Percentiles rank a stretch among this genome's conserved stretches.
Conservation (phyloP, 2,888 invertebrate genomes). For the Agrotis ipsilon region DNA sequence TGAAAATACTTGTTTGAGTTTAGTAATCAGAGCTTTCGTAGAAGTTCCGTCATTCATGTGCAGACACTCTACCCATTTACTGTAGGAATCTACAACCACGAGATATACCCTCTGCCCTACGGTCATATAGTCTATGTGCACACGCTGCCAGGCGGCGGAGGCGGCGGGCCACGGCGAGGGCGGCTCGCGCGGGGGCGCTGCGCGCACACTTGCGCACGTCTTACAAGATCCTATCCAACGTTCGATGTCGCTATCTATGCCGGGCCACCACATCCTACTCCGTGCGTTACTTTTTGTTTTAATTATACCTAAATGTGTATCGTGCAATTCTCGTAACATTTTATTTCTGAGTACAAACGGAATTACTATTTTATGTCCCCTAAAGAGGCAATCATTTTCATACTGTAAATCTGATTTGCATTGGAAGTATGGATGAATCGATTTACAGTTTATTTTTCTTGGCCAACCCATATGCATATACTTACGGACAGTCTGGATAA, state of each 20-base stretch:
- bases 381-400: neutral
- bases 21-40: neutral
- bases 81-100: slow-evolving; percentile 7
- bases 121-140: slow-evolving; percentile 23
- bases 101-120: slow-evolving; percentile 15
- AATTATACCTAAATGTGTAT: slow-evolving; percentile 16
- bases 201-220: neutral
- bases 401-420: too few relatives aligned
- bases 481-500: neutral
- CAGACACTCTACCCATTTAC: slow-evolving; percentile 23
- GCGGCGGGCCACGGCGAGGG: slow-evolving; percentile 20
- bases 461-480: neutral
- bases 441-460: neutral
- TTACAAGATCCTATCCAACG: slow-evolving; percentile 1
- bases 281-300: slow-evolving; percentile 29
- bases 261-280: slow-evolving; percentile 14
- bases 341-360: neutral
- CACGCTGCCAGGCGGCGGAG: slow-evolving; percentile 14
- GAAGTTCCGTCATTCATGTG: slow-evolving; percentile 16
- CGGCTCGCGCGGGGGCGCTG: slow-evolving; percentile 13
- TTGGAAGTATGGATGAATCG: neutral
- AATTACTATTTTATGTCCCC: slow-evolving; percentile 27
- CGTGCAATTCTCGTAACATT: slow-evolving; percentile 14
- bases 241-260: slow-evolving; percentile 11
- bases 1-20: slow-evolving; percentile 16